Conservation (phyloP, 2,113 vertebrate species). For the Probosciger aterrimus region DNA sequence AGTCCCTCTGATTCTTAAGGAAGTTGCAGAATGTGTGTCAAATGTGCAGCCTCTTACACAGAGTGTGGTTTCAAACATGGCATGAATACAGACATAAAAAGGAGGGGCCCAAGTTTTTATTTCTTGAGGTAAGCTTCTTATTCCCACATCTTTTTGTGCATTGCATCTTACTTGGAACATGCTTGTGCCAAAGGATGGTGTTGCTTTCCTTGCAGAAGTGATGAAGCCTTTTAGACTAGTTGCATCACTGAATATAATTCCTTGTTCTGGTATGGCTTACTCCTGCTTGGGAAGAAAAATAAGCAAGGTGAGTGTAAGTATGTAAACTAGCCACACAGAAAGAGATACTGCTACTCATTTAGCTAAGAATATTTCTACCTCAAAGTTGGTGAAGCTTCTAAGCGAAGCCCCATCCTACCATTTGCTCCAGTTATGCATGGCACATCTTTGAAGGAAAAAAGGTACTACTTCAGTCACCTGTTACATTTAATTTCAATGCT, state of each 20-base stretch:
- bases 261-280: neutral
- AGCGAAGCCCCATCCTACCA: neutral
- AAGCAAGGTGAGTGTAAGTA: neutral
- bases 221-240: neutral
- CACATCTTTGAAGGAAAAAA: neutral
- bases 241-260: neutral
- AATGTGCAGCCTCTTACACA: neutral
- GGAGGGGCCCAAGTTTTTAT: neutral
- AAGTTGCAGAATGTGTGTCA: neutral
- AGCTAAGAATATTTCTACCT: neutral
- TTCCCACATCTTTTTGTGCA: neutral
- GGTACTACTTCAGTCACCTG: neutral
- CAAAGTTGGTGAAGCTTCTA: neutral
- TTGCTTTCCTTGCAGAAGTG: neutral
- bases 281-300: neutral
- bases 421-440: neutral
- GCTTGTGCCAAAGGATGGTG: neutral
- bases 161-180: neutral
- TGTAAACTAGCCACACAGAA: neutral
- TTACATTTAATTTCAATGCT: neutral
- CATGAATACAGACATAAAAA: neutral
- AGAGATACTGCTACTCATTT: neutral
- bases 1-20: neutral
- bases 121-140: neutral
- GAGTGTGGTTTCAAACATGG: neutral